Evolutionary conservation across 2,113 vertebrate genomes (phyloP).

Genomic region (Gracilinanus agilis): DNA sequence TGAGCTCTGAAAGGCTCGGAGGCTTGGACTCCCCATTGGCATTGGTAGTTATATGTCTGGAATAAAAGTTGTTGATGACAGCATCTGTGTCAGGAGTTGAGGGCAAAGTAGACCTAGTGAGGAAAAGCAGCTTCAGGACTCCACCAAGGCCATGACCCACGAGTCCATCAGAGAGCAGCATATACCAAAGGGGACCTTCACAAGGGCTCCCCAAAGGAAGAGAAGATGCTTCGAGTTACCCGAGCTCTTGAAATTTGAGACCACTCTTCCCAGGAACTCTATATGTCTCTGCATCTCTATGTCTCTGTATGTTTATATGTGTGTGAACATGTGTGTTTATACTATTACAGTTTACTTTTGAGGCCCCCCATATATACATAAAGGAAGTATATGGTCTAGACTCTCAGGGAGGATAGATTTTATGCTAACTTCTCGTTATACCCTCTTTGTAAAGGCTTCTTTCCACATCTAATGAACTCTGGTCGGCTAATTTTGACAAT

Average conservation of each 20-base stretch:
- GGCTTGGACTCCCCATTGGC: no score
- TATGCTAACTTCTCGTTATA: not conserved
- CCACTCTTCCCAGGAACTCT: not conserved
- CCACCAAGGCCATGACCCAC: not conserved
- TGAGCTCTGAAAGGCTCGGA: not conserved
- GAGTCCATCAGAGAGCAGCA: not conserved
- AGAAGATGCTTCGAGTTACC: not conserved
- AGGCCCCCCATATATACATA: not conserved
- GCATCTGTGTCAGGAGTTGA: not conserved
- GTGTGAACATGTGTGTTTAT: not conserved
- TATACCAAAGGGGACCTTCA: no score
- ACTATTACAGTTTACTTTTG: not conserved
- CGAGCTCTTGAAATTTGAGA: not conserved
- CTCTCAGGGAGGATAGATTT: not conserved
- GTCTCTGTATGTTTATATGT: not conserved
- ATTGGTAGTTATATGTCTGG: not conserved
- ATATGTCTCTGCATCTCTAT: not conserved
- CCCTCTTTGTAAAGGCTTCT: not conserved
- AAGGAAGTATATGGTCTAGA: not conserved
- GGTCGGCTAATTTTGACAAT: not conserved
- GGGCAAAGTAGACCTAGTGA: not conserved
- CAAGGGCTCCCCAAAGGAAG: not conserved
- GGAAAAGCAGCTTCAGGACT: not conserved
- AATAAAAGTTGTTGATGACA: not conserved
- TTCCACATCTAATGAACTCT: not conserved